Evolutionary conservation across 2,888 invertebrate genomes (phyloP), one percentile per base, ranked within the genome.

Genomic region (Hyposoter didymator): DNA sequence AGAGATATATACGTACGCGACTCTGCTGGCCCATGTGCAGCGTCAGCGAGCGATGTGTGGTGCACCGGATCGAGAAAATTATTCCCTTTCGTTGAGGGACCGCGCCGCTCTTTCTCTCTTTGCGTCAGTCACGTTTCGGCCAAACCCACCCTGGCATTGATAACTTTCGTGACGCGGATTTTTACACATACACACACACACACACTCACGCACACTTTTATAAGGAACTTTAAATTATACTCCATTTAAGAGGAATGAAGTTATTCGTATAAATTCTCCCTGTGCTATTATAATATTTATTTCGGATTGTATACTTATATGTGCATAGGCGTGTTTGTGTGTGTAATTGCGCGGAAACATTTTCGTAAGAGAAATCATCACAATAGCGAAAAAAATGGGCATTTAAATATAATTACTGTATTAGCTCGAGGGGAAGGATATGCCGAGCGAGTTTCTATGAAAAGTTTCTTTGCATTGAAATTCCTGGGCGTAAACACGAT

Each of bases 71-170:
- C 49, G 79, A 79, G 82, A 82, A 85, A 85, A 85, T 82, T 85
- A 79, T 79, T 82, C 79, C 85, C 72, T 85, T 79, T 79, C 70
- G 79, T 78, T 74, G 62, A 59, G 62, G 74, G 74, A 64, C 49
- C 49, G 73, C 82, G 47, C 47, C 59, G 5, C 28, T 55, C 55
- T 59, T 59, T 59, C 10, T 45, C 47, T 66, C 22, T 49, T 72
- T 75, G 64, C 70, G 85, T 85, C 82, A 79, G 85, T 85, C 85
- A 85, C 85, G 85, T 85, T 82, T 82, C 79, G 78, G 72, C 82
- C 79, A 82, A 85, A 82, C 85, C 85, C 84, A 82, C 82, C 75
- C 79, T 64, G 70, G 82, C 82, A 82, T 82, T 85, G 85, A 85
- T 85, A 85, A 82, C 75, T 79, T 70, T 73, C 45, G 47, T 67